These are phyloP conservation scores for Leucoraja erinaceus DNA, from an alignment of 2,113 vertebrate genomes.

Conservation along the genomic window DNA sequence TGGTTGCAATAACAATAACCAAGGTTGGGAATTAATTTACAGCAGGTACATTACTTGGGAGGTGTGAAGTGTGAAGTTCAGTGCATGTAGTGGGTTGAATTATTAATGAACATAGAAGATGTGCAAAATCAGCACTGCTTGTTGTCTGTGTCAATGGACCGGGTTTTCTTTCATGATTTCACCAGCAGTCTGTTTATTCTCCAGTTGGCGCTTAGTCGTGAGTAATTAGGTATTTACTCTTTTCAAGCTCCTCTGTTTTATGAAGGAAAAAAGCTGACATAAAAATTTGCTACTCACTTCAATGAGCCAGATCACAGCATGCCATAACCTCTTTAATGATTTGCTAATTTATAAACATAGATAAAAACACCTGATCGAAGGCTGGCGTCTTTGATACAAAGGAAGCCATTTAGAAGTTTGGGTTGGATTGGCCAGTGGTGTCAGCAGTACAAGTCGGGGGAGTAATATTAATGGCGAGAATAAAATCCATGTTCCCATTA, in stretches of 20 bases:
- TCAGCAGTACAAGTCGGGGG: neutral
- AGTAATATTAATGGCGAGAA: neutral
- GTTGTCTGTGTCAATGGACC: neutral
- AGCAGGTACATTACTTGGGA: neutral
- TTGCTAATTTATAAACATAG: neutral
- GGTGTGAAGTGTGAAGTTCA: neutral
- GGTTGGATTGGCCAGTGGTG: too few relatives aligned
- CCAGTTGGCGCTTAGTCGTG: neutral
- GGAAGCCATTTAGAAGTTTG: too few relatives aligned
- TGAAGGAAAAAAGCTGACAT: neutral
- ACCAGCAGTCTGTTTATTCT: neutral
- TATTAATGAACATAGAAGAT: neutral
- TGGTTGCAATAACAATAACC: neutral
- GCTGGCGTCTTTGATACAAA: neutral
- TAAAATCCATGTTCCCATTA: too few relatives aligned
- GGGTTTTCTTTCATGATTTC: neutral
- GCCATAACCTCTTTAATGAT: conserved; percentile 10
- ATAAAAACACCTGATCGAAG: neutral
- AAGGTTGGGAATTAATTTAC: conserved; percentile 8
- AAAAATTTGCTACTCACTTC: neutral
- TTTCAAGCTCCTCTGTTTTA: neutral
- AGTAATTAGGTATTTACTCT: conserved; percentile 28
- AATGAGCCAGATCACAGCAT: neutral
- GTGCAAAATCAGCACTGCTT: conserved; percentile 8
- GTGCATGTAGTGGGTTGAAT: neutral